These are phyloP conservation scores for Eulemur rubriventer DNA, from an alignment of 2,797 vertebrate species.

Conservation along the genomic window DNA sequence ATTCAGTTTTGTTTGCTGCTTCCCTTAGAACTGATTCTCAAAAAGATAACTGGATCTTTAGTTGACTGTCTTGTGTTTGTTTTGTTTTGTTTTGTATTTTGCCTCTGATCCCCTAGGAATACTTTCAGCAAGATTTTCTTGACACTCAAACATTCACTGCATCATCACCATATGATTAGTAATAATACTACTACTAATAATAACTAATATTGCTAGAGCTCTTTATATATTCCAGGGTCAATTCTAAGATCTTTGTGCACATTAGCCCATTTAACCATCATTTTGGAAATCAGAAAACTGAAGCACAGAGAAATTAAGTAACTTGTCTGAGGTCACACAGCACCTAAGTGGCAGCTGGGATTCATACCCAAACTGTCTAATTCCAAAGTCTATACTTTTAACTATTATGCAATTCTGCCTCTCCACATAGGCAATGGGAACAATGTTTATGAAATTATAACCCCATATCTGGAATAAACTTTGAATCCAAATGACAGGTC, in stretches of 20 bases:
- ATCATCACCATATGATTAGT: neutral
- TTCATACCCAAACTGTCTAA: neutral
- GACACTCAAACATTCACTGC: neutral
- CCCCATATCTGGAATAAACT: neutral
- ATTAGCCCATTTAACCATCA: neutral
- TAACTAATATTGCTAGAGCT: neutral
- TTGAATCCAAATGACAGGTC: neutral
- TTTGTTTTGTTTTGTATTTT: neutral
- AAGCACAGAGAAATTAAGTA: neutral
- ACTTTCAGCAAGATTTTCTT: slow-evolving; percentile 11
- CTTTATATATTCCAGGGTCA: neutral
- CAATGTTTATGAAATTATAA: neutral
- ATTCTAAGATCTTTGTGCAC: neutral
- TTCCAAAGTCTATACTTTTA: neutral
- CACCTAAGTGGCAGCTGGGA: no score
- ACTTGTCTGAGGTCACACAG: neutral
- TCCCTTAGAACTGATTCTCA: neutral
- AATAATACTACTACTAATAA: neutral
- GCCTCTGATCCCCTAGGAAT: neutral
- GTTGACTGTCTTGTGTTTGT: neutral
- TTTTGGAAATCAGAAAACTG: neutral
- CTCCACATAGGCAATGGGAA: neutral
- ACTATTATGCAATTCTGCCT: neutral
- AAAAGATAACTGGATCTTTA: neutral
- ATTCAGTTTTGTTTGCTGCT: neutral